Base-by-base conservation (phyloP, 53 echinoderm and acorn worm genomes). In the Echinometra lucunter region DNA sequence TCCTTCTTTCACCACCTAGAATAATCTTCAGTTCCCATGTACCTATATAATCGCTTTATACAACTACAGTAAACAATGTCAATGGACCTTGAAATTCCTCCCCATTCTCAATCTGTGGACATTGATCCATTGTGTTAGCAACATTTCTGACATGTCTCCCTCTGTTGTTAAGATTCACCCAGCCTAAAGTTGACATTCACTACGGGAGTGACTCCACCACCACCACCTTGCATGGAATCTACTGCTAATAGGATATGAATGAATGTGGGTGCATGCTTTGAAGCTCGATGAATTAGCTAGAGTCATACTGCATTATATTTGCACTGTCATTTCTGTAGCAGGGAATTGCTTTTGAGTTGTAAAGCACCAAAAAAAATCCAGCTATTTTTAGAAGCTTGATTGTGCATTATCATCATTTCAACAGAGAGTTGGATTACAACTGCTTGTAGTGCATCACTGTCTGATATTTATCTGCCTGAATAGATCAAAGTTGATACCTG, bases 141-240 rank as follows among this genome's bases (percentile, higher is more conserved):
- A 58, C 9, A 8, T 49, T 49, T 85, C 45, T 89, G 58, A 38
- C 23, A 58, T 89, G 89, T 5, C 38, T 37, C 89, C 89, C 32
- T 89, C 89, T 89, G 25, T 58, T 58, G 89, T 89, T 58, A 6
- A 5, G 18, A 21, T 35, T 89, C 18, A 89, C 21, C 37, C 89
- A 89, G 21, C 23, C 58, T 60, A 35, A 37, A 58, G 89, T 89
- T 89, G 32, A 37, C 89, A 89, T 89, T 85, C 85, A 85, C 85
- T 47, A 85, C 81, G 0, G 85, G 38, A 35, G 11, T 85, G 49
- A 85, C 49, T 28, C 47, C 85, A 49, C 85, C 85, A 30, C 47
- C 49, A 49, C 47, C 85, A 49, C 85, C 85, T 78, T 78, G 78
- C 78, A 38, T 85, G 85, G 18, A 49, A 85, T 47, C 49, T 85